A percentile compares a stretch with the other conserved stretches of the same genome.
phyloP scores from a whole-genome alignment of 2,888 invertebrate species.

The Dimorphilus gyrociliatus region DNA sequence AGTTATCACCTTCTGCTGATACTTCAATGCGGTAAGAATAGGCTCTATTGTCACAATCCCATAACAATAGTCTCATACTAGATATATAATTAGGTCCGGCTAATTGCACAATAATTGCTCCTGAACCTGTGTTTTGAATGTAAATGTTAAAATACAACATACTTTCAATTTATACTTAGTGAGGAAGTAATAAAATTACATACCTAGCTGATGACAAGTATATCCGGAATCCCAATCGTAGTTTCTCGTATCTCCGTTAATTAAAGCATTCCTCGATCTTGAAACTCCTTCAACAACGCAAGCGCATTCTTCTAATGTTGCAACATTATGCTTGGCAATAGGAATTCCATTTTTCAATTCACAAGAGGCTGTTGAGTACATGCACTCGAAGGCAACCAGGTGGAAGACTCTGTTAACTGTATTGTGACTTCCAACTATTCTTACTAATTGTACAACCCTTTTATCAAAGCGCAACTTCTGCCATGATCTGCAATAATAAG shows the following conservation, averaged over 20 bases:
- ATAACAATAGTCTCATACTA: constrained; percentile 73
- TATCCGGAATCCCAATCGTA: constrained; percentile 99
- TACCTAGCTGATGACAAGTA: constrained; percentile 67
- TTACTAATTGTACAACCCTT: constrained; percentile 55
- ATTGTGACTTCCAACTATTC: constrained; percentile 66
- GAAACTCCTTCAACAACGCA: constrained; percentile 88
- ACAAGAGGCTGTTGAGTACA: constrained; percentile 60
- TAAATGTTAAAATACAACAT: constrained; percentile 32
- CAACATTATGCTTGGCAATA: constrained; percentile 74
- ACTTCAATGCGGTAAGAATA: constrained; percentile 43
- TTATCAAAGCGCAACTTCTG: constrained; percentile 81
- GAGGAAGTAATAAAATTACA: no score
- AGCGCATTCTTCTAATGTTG: constrained; percentile 72
- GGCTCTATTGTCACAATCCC: constrained; percentile 61
- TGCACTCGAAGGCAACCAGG: constrained; percentile 75
- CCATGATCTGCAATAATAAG: constrained; percentile 86
- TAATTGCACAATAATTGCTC: constrained; percentile 82
- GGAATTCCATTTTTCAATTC: constrained; percentile 51
- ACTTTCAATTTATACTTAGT: not conserved
- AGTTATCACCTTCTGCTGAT: constrained; percentile 36
- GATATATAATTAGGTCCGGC: constrained; percentile 85
- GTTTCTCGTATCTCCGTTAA: constrained; percentile 82
- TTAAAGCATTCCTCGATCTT: constrained; percentile 74
- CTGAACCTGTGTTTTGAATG: no score
- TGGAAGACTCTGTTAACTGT: constrained; percentile 88